Percentiles rank a stretch among this genome's conserved stretches.
Conservation (phyloP, 2,113 vertebrate genomes). For the Istiophorus platypterus region DNA sequence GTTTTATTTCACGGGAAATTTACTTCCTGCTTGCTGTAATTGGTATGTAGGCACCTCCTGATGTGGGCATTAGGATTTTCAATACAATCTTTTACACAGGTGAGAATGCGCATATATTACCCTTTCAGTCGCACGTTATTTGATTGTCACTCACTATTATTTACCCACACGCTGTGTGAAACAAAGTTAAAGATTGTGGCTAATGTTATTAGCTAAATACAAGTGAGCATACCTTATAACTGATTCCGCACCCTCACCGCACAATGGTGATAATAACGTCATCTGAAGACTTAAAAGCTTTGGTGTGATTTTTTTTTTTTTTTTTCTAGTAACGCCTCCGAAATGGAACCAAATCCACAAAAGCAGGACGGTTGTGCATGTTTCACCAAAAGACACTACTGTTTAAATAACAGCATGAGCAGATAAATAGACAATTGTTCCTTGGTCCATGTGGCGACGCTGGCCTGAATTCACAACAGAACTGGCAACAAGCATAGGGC, state of each 20-base stretch:
- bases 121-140: slow-evolving; percentile 81
- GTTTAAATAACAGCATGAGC: slow-evolving; percentile 47
- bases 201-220: slow-evolving; percentile 72
- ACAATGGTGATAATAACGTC: slow-evolving; percentile 28
- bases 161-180: slow-evolving; percentile 70
- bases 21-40: slow-evolving; percentile 86
- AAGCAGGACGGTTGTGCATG: slow-evolving; percentile 31
- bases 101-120: slow-evolving; percentile 84
- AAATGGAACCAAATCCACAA: slow-evolving; percentile 34
- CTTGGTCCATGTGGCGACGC: slow-evolving; percentile 22
- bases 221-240: slow-evolving; percentile 24
- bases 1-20: slow-evolving; percentile 88
- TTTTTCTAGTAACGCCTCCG: slow-evolving; percentile 5
- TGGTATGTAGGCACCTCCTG: slow-evolving; percentile 84
- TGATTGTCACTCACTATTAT: slow-evolving; percentile 82
- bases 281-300: slow-evolving; percentile 42
- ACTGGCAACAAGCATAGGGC: slow-evolving; percentile 8
- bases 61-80: slow-evolving; percentile 83
- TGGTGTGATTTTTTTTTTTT: neutral
- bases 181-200: slow-evolving; percentile 70
- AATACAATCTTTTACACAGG: slow-evolving; percentile 82
- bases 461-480: slow-evolving; percentile 18
- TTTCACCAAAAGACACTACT: slow-evolving; percentile 9
- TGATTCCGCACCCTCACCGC: slow-evolving; percentile 26
- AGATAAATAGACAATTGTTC: slow-evolving; percentile 8